Conservation (phyloP, 2,113 vertebrate species). For the Calidris pugnax region DNA sequence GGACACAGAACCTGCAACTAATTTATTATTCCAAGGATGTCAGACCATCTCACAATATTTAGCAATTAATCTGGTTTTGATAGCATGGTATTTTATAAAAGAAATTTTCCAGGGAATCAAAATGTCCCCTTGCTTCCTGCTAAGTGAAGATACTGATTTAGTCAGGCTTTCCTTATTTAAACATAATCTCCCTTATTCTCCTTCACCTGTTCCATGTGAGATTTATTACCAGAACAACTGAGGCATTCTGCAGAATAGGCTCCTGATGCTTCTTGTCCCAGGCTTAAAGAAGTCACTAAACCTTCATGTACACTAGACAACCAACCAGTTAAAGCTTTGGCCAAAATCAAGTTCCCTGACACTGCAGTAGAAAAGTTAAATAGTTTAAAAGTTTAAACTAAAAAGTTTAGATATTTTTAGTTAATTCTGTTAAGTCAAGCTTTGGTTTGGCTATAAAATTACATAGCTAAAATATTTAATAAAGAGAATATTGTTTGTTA, state of each 20-base stretch:
- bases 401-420: neutral
- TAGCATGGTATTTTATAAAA: neutral
- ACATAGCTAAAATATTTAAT: neutral
- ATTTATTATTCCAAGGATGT: neutral
- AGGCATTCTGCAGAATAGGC: neutral
- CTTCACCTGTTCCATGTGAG: neutral
- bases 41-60: neutral
- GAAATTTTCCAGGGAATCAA: neutral
- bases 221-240: neutral
- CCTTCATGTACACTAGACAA: neutral
- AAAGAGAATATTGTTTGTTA: neutral
- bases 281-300: neutral
- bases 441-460: neutral
- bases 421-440: neutral
- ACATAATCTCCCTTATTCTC: neutral
- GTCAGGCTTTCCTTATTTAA: neutral
- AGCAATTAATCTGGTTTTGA: neutral
- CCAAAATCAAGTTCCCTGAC: neutral
- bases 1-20: neutral
- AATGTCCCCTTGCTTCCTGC: neutral
- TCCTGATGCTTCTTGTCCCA: neutral
- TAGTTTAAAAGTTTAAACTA: neutral
- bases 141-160: slow-evolving; percentile 3
- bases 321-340: neutral
- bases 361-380: neutral